Evolutionary conservation across 1,140 invertebrate genomes (phyloP).

Genomic region (Drosophila pallidifrons): DNA sequence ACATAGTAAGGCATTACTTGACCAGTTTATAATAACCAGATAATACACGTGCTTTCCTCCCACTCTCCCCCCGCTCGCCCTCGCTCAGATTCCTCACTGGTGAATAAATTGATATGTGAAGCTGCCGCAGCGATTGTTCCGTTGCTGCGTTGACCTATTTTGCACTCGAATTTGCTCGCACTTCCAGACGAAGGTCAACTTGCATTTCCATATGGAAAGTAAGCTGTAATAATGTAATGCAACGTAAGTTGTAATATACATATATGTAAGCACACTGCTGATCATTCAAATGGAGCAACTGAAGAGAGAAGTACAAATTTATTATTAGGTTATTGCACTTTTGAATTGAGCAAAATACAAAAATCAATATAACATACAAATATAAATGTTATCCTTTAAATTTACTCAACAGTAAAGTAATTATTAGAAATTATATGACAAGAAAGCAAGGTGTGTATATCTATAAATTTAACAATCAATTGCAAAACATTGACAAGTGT

Average conservation of each 20-base stretch:
- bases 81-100: not conserved
- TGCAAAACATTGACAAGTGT: not conserved
- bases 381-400: too few species aligned
- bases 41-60: not conserved
- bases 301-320: too few species aligned
- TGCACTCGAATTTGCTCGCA: slow-evolving; percentile 31
- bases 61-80: not conserved
- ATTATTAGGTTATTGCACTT: not conserved
- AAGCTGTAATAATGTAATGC: slow-evolving; percentile 10
- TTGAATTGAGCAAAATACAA: not conserved
- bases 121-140: slow-evolving; percentile 1
- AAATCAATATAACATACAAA: not conserved
- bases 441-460: not conserved
- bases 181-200: slow-evolving; percentile 41
- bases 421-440: not conserved
- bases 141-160: slow-evolving; percentile 33
- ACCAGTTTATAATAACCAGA: not conserved
- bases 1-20: slow-evolving; percentile 2
- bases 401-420: too few species aligned
- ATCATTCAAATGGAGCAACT: not conserved
- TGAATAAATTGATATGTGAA: slow-evolving; percentile 15
- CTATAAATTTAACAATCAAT: not conserved
- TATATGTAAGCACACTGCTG: slow-evolving; percentile 5
- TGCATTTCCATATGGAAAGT: slow-evolving; percentile 44
- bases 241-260: not conserved